Evolutionary conservation across 1,140 invertebrate genomes (phyloP), one percentile per base, ranked within the genome.

Genomic region (Brachionus asplanchnoidis): DNA sequence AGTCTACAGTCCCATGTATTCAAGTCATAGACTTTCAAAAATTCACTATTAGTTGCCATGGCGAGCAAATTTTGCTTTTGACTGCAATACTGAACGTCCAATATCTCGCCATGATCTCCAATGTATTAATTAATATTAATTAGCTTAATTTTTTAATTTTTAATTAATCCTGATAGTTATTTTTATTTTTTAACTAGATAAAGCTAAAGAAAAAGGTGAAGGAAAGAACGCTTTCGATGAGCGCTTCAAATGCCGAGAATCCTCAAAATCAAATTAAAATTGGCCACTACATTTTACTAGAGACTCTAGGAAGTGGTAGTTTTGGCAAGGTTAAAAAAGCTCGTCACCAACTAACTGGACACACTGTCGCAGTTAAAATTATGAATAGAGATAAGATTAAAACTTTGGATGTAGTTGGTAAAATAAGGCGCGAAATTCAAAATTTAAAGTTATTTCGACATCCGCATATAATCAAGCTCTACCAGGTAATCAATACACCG

Each of bases 361-460:
- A 99, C 88, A 98, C 99, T 91, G 98, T 99, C 50, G 97, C 97
- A 32, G 95, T 99, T 0, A 99, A 99, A 91, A 99, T 99, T 86
- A 90, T 99, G 28, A 99, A 99, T 90, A 92, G 98, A 28, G 95
- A 99, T 87, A 99, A 99, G 90, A 99, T 99, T 50, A 99, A 99
- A 90, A 97, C 95, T 88, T 91, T 99, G 2, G 97, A 99, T 93
- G 97, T 99, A 2, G 98, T 99, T 53, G 95, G 96, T 3, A 99
- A 99, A 91, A 99, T 99, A 86, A 92, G 96, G 70, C 91, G 97
- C 84, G 98, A 99, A 91, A 99, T 99, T 88, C 97, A 99, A 89
- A 99, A 99, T 91, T 92, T 99, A 1, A 99, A 99, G 88, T 92
- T 99, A 1, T 99, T 99, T 88, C 92, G 97, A 84, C 98, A 99